A percentile compares a stretch with the other conserved stretches of the same genome.
These are phyloP conservation scores for Macrosiphum euphorbiae DNA, from an alignment of 2,888 invertebrate species.

Conservation along the genomic window DNA sequence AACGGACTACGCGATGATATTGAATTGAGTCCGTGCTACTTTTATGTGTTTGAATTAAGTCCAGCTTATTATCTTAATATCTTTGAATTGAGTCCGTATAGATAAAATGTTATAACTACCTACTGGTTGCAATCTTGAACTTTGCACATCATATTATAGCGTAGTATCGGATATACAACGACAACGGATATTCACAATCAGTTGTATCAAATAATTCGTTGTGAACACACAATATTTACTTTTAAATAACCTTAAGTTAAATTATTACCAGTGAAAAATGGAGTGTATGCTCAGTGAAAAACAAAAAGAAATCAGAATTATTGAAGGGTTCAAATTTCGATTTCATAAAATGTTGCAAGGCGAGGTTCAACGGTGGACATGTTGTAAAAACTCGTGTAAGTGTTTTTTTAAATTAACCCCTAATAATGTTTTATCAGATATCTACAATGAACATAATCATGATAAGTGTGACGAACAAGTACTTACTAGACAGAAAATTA, in stretches of 20 bases:
- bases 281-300: not conserved
- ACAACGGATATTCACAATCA: not conserved
- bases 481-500: too few species aligned
- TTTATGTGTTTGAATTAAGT: too few species aligned
- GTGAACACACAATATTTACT: not conserved
- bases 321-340: not conserved
- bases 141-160: not conserved
- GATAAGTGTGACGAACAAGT: too few species aligned
- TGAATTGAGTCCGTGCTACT: too few species aligned
- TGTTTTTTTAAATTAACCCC: not conserved
- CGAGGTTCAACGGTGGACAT: not conserved
- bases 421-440: too few species aligned
- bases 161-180: not conserved
- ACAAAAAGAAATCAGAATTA: not conserved
- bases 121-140: too few species aligned
- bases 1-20: too few species aligned
- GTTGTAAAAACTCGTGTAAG: conserved; percentile 1
- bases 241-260: not conserved
- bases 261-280: not conserved
- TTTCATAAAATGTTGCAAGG: not conserved
- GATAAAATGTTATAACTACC: too few species aligned
- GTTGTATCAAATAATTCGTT: not conserved
- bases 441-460: too few species aligned
- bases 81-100: not conserved
- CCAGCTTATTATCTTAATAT: not conserved